Conservation (phyloP, 2,113 vertebrate genomes). For the Genyomyrus donnyi region DNA sequence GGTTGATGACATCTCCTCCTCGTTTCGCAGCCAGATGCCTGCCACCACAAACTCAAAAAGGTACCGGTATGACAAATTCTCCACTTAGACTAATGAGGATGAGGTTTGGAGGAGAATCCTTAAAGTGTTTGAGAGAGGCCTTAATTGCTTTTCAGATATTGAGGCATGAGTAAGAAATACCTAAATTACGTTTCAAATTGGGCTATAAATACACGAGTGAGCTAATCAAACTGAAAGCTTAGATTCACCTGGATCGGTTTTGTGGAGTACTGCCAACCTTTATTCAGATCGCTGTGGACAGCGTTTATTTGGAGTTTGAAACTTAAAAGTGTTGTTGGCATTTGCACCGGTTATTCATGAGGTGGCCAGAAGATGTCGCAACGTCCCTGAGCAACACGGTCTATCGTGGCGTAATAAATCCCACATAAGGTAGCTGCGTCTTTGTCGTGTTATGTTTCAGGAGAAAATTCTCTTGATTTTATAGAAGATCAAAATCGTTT, state of each 20-base stretch:
- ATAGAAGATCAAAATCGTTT: background rate
- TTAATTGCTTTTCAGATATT: background rate
- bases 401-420: background rate
- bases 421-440: background rate
- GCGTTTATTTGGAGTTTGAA: background rate
- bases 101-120: background rate
- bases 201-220: background rate
- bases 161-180: background rate
- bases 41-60: background rate
- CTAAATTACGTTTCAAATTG: background rate
- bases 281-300: background rate
- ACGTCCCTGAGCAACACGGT: background rate
- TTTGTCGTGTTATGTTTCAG: background rate
- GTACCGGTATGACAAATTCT: background rate
- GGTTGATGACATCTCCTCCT: slow-evolving; percentile 27
- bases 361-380: background rate
- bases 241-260: background rate
- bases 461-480: background rate
- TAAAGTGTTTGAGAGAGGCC: background rate
- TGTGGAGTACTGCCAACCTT: background rate
- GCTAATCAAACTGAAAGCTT: background rate
- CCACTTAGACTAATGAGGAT: background rate
- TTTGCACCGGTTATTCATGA: background rate
- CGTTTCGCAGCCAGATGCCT: background rate
- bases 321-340: background rate